Percentiles rank a stretch among this genome's conserved stretches.
Evolutionary conservation across 2,888 invertebrate species (phyloP).

Genomic region (Mythimna albipuncta): DNA sequence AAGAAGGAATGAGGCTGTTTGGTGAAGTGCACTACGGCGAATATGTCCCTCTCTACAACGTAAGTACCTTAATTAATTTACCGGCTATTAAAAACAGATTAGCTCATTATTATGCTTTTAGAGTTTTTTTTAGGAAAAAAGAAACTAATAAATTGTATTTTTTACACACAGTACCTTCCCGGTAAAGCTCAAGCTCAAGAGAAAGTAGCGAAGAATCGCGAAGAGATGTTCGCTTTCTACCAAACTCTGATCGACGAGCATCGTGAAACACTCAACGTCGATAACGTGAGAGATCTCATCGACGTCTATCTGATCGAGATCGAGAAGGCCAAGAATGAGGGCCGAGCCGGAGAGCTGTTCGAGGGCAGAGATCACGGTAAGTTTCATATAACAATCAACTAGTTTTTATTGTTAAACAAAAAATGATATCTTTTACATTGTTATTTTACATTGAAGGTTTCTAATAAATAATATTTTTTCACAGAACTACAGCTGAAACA

Average conservation of each 20-base stretch:
- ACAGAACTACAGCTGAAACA: slow-evolving; percentile 97
- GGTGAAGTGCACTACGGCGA: slow-evolving; percentile 95
- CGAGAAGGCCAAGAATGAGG: slow-evolving; percentile 95
- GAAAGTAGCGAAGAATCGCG: slow-evolving; percentile 93
- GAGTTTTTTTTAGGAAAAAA: background rate
- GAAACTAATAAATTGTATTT: slow-evolving; percentile 47
- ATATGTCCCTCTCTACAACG: slow-evolving; percentile 95
- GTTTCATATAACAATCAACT: slow-evolving; percentile 69
- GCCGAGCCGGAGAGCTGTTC: slow-evolving; percentile 93
- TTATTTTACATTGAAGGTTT: slow-evolving; percentile 27
- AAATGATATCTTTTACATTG: background rate
- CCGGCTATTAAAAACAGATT: background rate
- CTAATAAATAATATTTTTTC: slow-evolving; percentile 60
- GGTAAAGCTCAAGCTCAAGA: slow-evolving; percentile 92
- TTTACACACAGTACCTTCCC: slow-evolving; percentile 89
- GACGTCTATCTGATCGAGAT: slow-evolving; percentile 97
- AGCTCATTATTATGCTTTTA: background rate
- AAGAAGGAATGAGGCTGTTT: slow-evolving; percentile 97
- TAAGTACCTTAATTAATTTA: slow-evolving; percentile 69
- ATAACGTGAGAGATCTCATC: slow-evolving; percentile 95
- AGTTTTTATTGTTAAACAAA: slow-evolving; percentile 29
- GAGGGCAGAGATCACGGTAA: slow-evolving; percentile 96
- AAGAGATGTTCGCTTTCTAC: slow-evolving; percentile 96
- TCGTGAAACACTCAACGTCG: slow-evolving; percentile 93
- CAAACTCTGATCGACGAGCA: slow-evolving; percentile 96